phyloP scores from a whole-genome alignment of 2,797 vertebrate species.

The Botia kubotai region DNA sequence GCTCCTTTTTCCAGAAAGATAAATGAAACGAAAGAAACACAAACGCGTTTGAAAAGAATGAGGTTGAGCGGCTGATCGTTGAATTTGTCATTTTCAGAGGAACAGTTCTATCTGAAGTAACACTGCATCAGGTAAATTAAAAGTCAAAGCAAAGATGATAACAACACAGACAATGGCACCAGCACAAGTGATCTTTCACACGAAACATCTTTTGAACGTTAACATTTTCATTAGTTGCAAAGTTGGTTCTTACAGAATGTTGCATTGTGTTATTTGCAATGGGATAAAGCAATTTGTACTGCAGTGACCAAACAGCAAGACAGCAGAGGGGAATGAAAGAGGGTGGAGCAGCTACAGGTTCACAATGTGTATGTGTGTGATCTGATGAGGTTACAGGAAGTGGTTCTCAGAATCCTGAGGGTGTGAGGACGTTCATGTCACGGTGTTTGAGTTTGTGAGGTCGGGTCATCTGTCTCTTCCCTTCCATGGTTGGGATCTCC shows the following conservation, averaged over 20 bases:
- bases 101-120: not conserved
- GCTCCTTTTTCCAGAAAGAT: not conserved
- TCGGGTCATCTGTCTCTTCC: conserved; percentile 75
- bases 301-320: conserved; percentile 26
- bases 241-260: conserved; percentile 40
- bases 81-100: not conserved
- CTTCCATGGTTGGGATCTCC: conserved; percentile 85
- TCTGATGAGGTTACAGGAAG: conserved; percentile 2
- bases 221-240: conserved; percentile 42
- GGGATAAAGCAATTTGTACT: not conserved
- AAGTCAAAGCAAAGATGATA: conserved; percentile 4
- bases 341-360: conserved; percentile 46
- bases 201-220: conserved; percentile 18
- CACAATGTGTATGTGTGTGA: not conserved
- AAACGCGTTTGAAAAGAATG: not conserved
- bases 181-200: conserved; percentile 27
- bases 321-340: conserved; percentile 5
- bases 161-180: conserved; percentile 39
- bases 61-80: not conserved
- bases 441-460: conserved; percentile 91
- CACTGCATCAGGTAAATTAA: not conserved
- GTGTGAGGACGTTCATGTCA: conserved; percentile 94
- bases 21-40: not conserved
- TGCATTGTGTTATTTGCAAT: not conserved
- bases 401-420: conserved; percentile 88